Conservation (phyloP, 2,888 invertebrate species). For the Steinernema hermaphroditum region DNA sequence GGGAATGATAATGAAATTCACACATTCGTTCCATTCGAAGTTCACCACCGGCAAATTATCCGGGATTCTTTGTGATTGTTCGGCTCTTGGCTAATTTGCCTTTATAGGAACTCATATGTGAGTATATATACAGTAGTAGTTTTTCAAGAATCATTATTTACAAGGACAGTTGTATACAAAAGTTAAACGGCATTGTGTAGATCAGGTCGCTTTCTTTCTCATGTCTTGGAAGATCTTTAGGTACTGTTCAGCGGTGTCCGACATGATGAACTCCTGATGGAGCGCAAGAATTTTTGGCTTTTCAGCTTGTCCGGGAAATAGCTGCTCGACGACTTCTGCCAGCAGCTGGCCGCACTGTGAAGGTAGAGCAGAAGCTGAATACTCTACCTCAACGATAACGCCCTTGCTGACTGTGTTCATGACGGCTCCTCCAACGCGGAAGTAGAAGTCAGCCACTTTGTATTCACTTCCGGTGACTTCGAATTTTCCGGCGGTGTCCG, state of each 20-base stretch:
- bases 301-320: background rate
- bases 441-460: constrained; percentile 49
- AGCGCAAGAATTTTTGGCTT: background rate
- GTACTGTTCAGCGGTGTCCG: constrained; percentile 11
- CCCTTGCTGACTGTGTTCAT: constrained; percentile 54
- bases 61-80: too few relatives aligned
- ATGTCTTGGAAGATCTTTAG: background rate
- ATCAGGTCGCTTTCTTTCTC: constrained; percentile 8
- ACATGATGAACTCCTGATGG: constrained; percentile 4
- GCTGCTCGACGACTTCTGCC: background rate
- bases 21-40: too few relatives aligned
- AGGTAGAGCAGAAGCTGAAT: background rate
- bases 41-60: too few relatives aligned
- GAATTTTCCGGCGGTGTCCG: constrained; percentile 4
- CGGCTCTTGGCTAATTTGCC: too few relatives aligned
- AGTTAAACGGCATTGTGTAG: too few relatives aligned
- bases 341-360: background rate
- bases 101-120: too few relatives aligned
- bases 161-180: too few relatives aligned
- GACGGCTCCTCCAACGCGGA: constrained; percentile 55
- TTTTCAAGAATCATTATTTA: too few relatives aligned
- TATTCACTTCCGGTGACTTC: constrained; percentile 50
- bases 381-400: constrained; percentile 47
- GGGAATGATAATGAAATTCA: too few relatives aligned
- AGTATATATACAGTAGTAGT: too few relatives aligned